These are phyloP conservation scores for Suricata suricatta DNA, from an alignment of 2,113 vertebrate species.

Conservation along the genomic window DNA sequence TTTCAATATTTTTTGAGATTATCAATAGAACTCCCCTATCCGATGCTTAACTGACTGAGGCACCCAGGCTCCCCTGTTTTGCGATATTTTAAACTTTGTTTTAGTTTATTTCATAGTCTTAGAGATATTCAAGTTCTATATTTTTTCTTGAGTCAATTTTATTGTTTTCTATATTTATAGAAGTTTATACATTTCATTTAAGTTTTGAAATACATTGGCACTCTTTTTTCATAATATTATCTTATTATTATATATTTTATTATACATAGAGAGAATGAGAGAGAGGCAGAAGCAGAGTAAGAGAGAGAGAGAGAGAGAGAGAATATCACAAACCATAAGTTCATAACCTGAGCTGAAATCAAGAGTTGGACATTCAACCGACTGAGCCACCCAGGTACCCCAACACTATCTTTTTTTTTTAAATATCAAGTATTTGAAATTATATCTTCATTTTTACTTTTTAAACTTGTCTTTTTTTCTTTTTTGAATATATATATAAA, in stretches of 20 bases:
- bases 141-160: neutral
- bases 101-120: neutral
- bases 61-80: neutral
- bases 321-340: no score
- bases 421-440: neutral
- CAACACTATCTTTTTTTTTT: neutral
- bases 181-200: neutral
- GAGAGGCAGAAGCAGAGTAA: no score
- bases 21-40: no score
- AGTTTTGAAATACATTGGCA: neutral
- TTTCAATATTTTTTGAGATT: neutral
- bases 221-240: neutral
- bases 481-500: neutral
- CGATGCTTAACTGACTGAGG: no score
- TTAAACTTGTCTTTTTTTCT: neutral
- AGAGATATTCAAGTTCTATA: neutral
- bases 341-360: no score
- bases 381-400: no score
- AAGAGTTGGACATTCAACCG: no score
- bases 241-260: neutral
- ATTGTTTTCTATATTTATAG: neutral
- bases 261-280: no score
- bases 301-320: no score
- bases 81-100: neutral
- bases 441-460: neutral